Conservation (phyloP, 2,113 vertebrate genomes). For the Acrocephalus kingi region DNA sequence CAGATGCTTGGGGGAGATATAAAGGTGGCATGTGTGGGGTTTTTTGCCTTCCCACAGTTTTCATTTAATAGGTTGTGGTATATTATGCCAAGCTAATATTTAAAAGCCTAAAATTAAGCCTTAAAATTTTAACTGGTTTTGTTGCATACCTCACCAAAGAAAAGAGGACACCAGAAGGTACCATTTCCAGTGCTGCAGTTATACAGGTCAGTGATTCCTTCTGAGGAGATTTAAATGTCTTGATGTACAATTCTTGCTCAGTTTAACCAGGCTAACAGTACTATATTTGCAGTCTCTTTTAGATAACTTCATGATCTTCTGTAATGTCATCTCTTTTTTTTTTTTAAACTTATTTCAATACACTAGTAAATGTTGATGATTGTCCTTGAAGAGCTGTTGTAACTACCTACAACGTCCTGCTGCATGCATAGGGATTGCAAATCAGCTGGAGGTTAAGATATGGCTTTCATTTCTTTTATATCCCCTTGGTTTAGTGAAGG, state of each 20-base stretch:
- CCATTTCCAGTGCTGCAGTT: background rate
- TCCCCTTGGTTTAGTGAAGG: background rate
- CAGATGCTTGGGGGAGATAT: background rate
- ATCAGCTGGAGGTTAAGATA: background rate
- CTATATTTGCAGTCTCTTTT: background rate
- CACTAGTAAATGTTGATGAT: background rate
- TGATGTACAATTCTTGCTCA: background rate
- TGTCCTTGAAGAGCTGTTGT: background rate
- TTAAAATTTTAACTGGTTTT: background rate
- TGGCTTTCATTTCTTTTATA: background rate
- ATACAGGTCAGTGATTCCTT: conserved; percentile 28
- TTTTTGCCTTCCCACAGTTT: background rate
- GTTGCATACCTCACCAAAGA: background rate
- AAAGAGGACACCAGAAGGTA: conserved; percentile 13
- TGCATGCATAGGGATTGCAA: fast-evolving
- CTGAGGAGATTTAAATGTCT: background rate
- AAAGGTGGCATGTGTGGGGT: background rate
- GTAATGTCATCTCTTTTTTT: background rate
- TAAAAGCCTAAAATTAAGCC: background rate
- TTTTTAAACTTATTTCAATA: background rate
- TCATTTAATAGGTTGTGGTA: background rate
- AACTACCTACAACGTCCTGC: background rate
- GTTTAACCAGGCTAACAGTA: conserved; percentile 10
- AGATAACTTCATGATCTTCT: background rate
- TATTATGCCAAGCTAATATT: background rate